A percentile compares a stretch with the other conserved stretches of the same genome.
Conservation (phyloP, 2,888 invertebrate species). For the Archips xylosteana region DNA sequence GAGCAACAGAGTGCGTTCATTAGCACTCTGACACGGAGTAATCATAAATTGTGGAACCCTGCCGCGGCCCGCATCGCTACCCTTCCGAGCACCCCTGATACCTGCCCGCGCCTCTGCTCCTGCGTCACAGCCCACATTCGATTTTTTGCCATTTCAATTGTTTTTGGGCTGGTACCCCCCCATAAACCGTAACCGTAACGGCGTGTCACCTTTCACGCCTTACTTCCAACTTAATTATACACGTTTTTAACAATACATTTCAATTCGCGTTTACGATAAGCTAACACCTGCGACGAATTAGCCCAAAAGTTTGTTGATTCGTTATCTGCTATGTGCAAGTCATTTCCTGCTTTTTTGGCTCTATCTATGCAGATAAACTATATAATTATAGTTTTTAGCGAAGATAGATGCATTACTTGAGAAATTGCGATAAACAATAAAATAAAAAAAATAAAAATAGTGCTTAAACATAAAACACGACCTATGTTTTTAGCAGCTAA, state of each 20-base stretch:
- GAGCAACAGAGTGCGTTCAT: constrained; percentile 84
- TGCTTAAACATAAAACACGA: neutral
- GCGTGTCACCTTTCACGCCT: constrained; percentile 80
- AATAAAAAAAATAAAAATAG: neutral
- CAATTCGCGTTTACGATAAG: constrained; percentile 73
- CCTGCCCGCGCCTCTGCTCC: constrained; percentile 52
- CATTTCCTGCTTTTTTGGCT: constrained; percentile 53
- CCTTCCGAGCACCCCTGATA: constrained; percentile 66
- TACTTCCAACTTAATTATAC: constrained; percentile 76
- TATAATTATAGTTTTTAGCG: neutral
- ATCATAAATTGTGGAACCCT: constrained; percentile 84
- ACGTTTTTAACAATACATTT: constrained; percentile 72
- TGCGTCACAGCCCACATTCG: constrained; percentile 71
- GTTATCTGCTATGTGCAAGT: constrained; percentile 61
- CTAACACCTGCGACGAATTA: constrained; percentile 73
- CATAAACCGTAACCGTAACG: constrained; percentile 81
- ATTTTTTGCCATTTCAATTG: constrained; percentile 83
- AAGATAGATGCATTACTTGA: neutral
- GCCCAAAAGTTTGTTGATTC: constrained; percentile 62
- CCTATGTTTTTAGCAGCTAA: constrained; percentile 49
- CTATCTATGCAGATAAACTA: neutral
- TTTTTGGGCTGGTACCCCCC: constrained; percentile 75
- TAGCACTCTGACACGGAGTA: constrained; percentile 83
- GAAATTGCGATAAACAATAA: neutral
- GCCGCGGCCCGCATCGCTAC: constrained; percentile 78